phyloP scores from a whole-genome alignment of 2,113 vertebrate species.

The Romanogobio albipinnatus region DNA sequence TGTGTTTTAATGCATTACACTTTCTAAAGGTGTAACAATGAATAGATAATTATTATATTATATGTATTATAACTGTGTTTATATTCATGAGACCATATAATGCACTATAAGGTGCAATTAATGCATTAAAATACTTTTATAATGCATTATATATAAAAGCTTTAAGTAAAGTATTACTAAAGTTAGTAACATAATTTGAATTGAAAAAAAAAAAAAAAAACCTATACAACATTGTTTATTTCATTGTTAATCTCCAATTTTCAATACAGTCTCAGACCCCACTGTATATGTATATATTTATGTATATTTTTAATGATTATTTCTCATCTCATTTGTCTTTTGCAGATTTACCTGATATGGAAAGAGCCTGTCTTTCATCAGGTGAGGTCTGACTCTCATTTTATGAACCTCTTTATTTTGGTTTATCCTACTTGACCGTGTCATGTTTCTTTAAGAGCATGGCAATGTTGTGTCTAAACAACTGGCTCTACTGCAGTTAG shows the following conservation, averaged over 20 bases:
- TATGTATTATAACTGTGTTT: too few relatives aligned
- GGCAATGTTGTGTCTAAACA: not conserved
- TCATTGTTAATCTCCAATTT: not conserved
- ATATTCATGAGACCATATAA: too few relatives aligned
- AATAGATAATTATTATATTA: too few relatives aligned
- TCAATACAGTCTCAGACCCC: not conserved
- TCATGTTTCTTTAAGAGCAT: not conserved
- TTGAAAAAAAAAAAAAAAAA: not conserved
- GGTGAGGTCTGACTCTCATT: constrained; percentile 74
- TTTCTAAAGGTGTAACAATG: too few relatives aligned
- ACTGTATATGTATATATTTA: not conserved
- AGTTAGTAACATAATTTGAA: not conserved
- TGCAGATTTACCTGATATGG: constrained; percentile 91
- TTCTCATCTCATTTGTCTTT: not conserved
- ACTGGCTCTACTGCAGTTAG: not conserved
- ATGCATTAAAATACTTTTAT: too few relatives aligned
- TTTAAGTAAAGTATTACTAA: too few relatives aligned
- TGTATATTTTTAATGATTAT: not conserved
- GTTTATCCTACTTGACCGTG: not conserved
- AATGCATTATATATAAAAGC: too few relatives aligned
- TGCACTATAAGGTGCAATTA: too few relatives aligned
- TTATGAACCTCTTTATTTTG: too few relatives aligned
- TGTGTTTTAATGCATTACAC: too few relatives aligned
- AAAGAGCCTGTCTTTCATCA: constrained; percentile 98
- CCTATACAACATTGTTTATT: not conserved